Conservation (phyloP, 1,140 invertebrate genomes). For the Drosophila miranda region DNA sequence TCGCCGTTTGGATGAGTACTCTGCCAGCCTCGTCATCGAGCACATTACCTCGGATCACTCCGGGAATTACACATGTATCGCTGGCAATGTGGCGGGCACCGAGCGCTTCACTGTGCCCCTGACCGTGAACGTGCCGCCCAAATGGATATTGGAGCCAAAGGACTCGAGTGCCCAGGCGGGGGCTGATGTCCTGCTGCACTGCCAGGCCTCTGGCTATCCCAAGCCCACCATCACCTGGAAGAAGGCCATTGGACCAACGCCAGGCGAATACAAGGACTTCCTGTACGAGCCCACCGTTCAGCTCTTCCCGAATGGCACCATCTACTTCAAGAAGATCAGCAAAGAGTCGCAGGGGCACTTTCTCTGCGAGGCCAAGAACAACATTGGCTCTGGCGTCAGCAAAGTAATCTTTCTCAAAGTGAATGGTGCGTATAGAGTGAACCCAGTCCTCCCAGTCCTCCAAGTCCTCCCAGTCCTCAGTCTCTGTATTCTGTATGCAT, state of each 20-base stretch:
- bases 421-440: slow-evolving; percentile 85
- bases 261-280: slow-evolving; percentile 93
- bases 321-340: slow-evolving; percentile 90
- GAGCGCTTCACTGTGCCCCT: slow-evolving; percentile 89
- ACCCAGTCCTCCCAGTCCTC: background rate
- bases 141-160: slow-evolving; percentile 94
- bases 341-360: slow-evolving; percentile 95
- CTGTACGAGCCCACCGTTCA: slow-evolving; percentile 88
- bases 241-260: slow-evolving; percentile 90
- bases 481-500: slow-evolving; percentile 69
- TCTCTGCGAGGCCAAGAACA: slow-evolving; percentile 95
- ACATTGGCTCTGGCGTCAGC: slow-evolving; percentile 93
- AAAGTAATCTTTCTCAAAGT: slow-evolving; percentile 94
- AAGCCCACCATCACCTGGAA: slow-evolving; percentile 94
- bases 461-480: slow-evolving; percentile 21
- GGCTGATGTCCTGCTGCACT: slow-evolving; percentile 92
- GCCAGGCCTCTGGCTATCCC: slow-evolving; percentile 95
- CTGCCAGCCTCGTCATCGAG: slow-evolving; percentile 93
- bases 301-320: slow-evolving; percentile 91
- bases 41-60: slow-evolving; percentile 91
- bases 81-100: slow-evolving; percentile 91
- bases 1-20: slow-evolving; percentile 91
- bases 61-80: slow-evolving; percentile 95
- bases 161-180: slow-evolving; percentile 93
- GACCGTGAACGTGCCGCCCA: slow-evolving; percentile 94